Conservation (phyloP, 2,888 invertebrate genomes). For the Chelonus formosanus region DNA sequence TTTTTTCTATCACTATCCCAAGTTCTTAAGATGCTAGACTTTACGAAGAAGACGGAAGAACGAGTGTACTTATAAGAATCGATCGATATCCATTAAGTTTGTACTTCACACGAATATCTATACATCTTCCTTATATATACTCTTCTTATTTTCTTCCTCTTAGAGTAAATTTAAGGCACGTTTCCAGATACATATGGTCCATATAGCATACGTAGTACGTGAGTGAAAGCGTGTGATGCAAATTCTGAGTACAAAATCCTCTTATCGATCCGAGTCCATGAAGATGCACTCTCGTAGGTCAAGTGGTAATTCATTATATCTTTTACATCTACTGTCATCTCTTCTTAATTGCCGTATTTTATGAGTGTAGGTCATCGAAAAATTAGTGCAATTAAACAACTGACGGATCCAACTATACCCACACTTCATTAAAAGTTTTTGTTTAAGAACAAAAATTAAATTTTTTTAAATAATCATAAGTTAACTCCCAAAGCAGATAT, state of each 20-base stretch:
- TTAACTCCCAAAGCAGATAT: too few species aligned
- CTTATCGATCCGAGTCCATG: conserved; percentile 24
- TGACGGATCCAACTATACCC: too few species aligned
- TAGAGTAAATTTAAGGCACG: conserved; percentile 9
- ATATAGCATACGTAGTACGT: conserved; percentile 10
- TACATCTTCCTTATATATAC: not conserved
- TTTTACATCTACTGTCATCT: not conserved
- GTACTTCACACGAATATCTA: conserved; percentile 11
- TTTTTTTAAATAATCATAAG: too few species aligned
- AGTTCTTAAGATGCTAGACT: not conserved
- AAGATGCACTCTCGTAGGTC: conserved; percentile 10
- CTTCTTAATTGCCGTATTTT: not conserved
- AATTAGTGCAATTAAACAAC: not conserved
- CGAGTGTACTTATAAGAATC: conserved; percentile 25
- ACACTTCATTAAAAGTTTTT: too few species aligned
- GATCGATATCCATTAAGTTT: conserved; percentile 29
- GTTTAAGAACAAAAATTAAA: too few species aligned
- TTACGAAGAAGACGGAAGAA: conserved; percentile 15
- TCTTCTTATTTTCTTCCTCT: not conserved
- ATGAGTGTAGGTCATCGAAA: not conserved
- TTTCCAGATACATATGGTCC: conserved; percentile 10
- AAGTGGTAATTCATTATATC: conserved; percentile 13
- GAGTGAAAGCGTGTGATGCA: conserved; percentile 27
- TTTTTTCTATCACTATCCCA: not conserved
- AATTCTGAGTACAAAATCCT: conserved; percentile 16